These are phyloP conservation scores for Cetoscarus ocellatus DNA, from an alignment of 2,797 vertebrate genomes.

Conservation along the genomic window DNA sequence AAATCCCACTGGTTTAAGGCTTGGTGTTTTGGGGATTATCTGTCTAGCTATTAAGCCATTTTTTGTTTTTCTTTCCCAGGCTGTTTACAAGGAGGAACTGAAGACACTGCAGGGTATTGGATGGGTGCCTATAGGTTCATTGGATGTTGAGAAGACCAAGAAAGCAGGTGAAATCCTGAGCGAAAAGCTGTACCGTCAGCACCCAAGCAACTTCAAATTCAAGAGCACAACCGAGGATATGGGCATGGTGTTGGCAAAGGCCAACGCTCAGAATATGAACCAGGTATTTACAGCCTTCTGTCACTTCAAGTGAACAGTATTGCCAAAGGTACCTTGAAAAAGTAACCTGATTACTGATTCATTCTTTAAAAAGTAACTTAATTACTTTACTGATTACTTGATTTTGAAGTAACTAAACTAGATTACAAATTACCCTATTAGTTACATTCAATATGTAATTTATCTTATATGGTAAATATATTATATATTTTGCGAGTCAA, in stretches of 20 bases:
- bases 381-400: no score
- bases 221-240: slow-evolving; percentile 85
- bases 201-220: slow-evolving; percentile 85
- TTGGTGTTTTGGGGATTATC: not conserved
- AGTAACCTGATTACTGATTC: no score
- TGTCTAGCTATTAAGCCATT: no score
- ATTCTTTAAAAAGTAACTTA: no score
- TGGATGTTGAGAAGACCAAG: slow-evolving; percentile 91
- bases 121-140: slow-evolving; percentile 92
- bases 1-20: not conserved
- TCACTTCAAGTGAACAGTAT: no score
- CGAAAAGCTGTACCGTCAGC: slow-evolving; percentile 90
- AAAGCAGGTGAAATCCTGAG: slow-evolving; percentile 90
- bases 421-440: no score
- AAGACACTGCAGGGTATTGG: slow-evolving; percentile 89
- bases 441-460: no score
- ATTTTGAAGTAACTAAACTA: no score
- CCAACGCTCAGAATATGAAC: slow-evolving; percentile 89
- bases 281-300: no score
- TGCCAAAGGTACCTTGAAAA: no score
- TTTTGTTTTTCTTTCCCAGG: slow-evolving; percentile 67
- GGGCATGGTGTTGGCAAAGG: slow-evolving; percentile 89
- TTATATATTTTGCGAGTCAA: no score
- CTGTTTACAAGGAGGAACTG: slow-evolving; percentile 91
- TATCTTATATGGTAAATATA: no score